Base-by-base conservation (phyloP, 2,797 vertebrate species). In the Rallus crepitans region DNA sequence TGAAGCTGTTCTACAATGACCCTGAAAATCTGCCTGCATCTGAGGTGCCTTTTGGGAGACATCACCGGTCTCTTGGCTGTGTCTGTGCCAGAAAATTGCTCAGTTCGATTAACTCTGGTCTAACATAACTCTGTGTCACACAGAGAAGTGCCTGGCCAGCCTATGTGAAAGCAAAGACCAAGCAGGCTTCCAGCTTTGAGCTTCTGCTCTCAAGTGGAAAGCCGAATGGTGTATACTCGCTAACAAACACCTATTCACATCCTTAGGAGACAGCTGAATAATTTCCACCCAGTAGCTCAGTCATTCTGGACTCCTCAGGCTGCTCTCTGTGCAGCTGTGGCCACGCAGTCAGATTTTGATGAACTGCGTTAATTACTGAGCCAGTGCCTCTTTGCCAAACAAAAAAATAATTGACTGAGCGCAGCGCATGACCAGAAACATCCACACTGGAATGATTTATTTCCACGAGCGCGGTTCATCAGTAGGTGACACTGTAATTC, bases 11-110 rank as follows among this genome's bases (percentile, higher is more conserved):
- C 0, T 18, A 89, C 61, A 91, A 96, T 5, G 98, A 98, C 93
- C 97, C 97, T 13, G 96, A 98, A 39, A 96, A 98, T 80, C 98
- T 95, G 35, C 98, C 99, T 28, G 98, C 98, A 28, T 99, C 99
- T 87, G 99, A 99, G 99, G 99, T 99, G 94, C 96, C 96, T 98
- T 78, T 87, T 88, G 78, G 60, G 75, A 87, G 78, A 78, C 0
- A 1, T 42, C 45, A 10, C 21, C 76, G 50, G 31, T 94, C 40
- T 89, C 52, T 83, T n/a, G n/a, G 30, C 19, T 66, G 0, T 82
- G 31, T 31, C 33, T 94, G 30, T 85, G 50, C 30, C 35, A 47
- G 56, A 35, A 77, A 64, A 13, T 33, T 52, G 6, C 56, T 63
- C 40, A 48, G 23, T 66, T 93, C 59, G 66, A 23, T 48, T 63